phyloP scores from a whole-genome alignment of 2,888 invertebrate genomes.

The Pemphredon lugubris region DNA sequence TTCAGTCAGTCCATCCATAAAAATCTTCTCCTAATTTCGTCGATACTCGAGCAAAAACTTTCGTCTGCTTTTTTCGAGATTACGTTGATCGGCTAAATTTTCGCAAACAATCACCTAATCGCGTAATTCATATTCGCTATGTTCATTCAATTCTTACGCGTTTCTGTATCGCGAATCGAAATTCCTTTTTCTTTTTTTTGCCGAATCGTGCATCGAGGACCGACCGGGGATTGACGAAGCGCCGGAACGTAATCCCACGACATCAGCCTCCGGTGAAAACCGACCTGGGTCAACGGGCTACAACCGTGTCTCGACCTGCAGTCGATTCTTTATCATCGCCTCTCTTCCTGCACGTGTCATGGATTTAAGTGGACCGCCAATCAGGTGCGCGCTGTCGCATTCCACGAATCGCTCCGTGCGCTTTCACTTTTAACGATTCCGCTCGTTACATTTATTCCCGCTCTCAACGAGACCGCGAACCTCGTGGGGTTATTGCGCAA shows the following conservation, averaged over 20 bases:
- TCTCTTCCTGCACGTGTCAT: slow-evolving; percentile 31
- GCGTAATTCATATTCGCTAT: too few relatives aligned
- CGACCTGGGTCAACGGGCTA: slow-evolving; percentile 70
- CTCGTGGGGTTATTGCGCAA: too few relatives aligned
- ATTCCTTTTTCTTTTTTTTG: neutral
- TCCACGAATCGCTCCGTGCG: neutral
- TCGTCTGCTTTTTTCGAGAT: neutral
- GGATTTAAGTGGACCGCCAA: slow-evolving; percentile 8
- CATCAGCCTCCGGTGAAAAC: slow-evolving; percentile 55
- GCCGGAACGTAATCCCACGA: slow-evolving; percentile 54
- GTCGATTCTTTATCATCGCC: slow-evolving; percentile 61
- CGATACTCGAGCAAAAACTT: neutral
- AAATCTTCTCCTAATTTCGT: slow-evolving; percentile 4
- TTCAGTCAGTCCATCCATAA: neutral
- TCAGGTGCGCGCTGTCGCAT: slow-evolving; percentile 27
- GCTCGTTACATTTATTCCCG: too few relatives aligned
- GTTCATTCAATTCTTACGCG: too few relatives aligned
- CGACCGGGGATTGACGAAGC: slow-evolving; percentile 36
- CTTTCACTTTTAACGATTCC: neutral
- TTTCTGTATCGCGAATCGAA: neutral
- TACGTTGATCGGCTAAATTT: too few relatives aligned
- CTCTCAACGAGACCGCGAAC: too few relatives aligned
- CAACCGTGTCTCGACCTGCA: slow-evolving; percentile 56
- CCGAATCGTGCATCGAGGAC: slow-evolving; percentile 3
- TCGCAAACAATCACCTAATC: too few relatives aligned